These are phyloP conservation scores for Zophobas morio DNA, from an alignment of 1,140 invertebrate species.

Conservation along the genomic window DNA sequence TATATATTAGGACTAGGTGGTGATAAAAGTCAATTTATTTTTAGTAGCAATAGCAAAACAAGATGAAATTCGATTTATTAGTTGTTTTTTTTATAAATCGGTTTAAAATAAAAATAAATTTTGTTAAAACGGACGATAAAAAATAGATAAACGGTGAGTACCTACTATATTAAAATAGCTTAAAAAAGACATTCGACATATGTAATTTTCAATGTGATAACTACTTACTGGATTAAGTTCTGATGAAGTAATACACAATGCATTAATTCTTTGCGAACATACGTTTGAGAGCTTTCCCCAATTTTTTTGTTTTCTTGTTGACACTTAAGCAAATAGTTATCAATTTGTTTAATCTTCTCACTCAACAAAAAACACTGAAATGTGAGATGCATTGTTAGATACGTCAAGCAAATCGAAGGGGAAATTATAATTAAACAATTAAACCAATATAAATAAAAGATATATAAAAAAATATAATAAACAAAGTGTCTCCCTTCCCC, in stretches of 20 bases:
- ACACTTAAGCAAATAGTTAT: not conserved
- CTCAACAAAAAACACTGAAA: constrained; percentile 1
- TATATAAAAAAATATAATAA: not conserved
- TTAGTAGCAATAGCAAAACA: no score
- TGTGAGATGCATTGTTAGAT: not conserved
- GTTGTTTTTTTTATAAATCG: no score
- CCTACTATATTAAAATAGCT: no score
- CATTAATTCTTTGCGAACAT: constrained; percentile 4
- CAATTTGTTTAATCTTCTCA: not conserved
- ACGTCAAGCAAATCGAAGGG: not conserved
- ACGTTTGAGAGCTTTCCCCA: not conserved
- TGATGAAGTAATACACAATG: constrained; percentile 1
- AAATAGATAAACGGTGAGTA: no score
- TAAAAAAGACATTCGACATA: no score
- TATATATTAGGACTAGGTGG: no score
- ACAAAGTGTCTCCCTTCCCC: not conserved
- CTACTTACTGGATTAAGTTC: not conserved
- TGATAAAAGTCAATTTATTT: no score
- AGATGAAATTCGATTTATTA: no score
- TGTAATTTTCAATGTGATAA: no score
- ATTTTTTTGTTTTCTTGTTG: not conserved
- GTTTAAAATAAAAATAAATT: no score
- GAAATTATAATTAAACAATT: no score
- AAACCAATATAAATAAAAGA: not conserved
- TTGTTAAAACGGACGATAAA: no score